A percentile compares a stretch with the other conserved stretches of the same genome.
Evolutionary conservation across 2,888 invertebrate genomes (phyloP).

Genomic region (Diloba caeruleocephala): DNA sequence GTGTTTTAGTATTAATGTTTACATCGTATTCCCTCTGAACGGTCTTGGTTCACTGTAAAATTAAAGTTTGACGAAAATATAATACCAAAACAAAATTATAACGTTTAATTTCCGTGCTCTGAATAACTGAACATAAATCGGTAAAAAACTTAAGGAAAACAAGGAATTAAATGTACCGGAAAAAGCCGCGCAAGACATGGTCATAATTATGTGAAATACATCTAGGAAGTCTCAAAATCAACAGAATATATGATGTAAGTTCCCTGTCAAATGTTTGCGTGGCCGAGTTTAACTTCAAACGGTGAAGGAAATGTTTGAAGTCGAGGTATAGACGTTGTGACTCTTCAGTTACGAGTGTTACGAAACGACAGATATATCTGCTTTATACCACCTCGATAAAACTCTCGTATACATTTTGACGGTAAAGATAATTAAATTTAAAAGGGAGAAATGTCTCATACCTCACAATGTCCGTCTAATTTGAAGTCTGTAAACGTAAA

Average conservation of each 20-base stretch:
- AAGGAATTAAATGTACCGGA: neutral
- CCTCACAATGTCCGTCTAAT: constrained; percentile 27
- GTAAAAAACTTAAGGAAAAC: neutral
- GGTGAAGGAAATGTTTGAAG: constrained; percentile 26
- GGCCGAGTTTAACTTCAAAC: constrained; percentile 51
- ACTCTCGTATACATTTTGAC: constrained; percentile 33
- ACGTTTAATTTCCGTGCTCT: neutral
- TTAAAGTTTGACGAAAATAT: constrained; percentile 8
- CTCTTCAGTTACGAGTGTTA: constrained; percentile 33
- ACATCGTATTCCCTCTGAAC: constrained; percentile 6
- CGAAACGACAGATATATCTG: constrained; percentile 35
- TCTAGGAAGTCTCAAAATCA: constrained; percentile 12
- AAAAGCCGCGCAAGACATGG: neutral
- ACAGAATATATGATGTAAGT: constrained; percentile 21
- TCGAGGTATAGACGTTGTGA: constrained; percentile 18
- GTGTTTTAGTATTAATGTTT: constrained; percentile 11
- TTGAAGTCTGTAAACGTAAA: constrained; percentile 5
- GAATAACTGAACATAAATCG: neutral
- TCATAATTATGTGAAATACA: constrained; percentile 5
- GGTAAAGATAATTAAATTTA: constrained; percentile 40
- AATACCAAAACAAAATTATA: constrained; percentile 1
- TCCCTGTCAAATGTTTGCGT: constrained; percentile 22
- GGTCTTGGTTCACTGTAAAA: constrained; percentile 16
- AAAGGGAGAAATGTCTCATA: constrained; percentile 34
- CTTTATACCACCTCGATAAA: constrained; percentile 38